Evolutionary conservation across 2,888 invertebrate genomes (phyloP).

Genomic region (Augiades crinisus): DNA sequence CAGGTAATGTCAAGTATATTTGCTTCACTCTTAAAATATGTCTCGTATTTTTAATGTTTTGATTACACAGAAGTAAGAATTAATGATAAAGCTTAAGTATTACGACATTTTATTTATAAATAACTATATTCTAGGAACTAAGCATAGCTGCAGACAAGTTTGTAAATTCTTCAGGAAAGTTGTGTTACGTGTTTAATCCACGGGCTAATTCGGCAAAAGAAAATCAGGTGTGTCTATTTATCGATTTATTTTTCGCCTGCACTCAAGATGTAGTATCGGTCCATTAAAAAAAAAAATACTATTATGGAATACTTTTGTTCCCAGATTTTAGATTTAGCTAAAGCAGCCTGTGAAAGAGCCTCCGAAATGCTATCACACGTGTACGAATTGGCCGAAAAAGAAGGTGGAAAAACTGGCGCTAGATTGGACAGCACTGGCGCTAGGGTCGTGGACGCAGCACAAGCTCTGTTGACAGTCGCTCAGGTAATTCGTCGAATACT

Average conservation of each 20-base stretch:
- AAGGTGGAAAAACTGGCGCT: constrained; percentile 36
- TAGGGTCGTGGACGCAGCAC: constrained; percentile 42
- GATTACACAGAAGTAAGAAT: too few species aligned
- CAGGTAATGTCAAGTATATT: too few species aligned
- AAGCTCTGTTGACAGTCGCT: constrained; percentile 37
- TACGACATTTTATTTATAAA: too few species aligned
- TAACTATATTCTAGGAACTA: too few species aligned
- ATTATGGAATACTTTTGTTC: neutral
- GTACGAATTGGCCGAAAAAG: constrained; percentile 36
- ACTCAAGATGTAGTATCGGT: too few species aligned
- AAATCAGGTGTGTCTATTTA: too few species aligned
- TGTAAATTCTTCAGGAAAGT: constrained; percentile 40
- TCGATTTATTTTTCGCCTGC: too few species aligned
- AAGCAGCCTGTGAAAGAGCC: constrained; percentile 40
- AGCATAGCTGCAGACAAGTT: constrained; percentile 41
- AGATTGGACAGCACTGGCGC: constrained; percentile 38
- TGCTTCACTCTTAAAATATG: too few species aligned
- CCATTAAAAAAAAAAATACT: too few species aligned
- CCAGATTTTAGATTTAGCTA: constrained; percentile 40
- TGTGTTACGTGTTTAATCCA: constrained; percentile 42
- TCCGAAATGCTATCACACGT: constrained; percentile 42
- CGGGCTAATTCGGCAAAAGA: constrained; percentile 37
- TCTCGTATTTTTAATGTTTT: too few species aligned
- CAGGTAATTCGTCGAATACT: too few species aligned
- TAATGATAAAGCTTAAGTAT: too few species aligned